Conservation (phyloP, 53 echinoderm and acorn worm species). For the Hippasteria phrygiana region DNA sequence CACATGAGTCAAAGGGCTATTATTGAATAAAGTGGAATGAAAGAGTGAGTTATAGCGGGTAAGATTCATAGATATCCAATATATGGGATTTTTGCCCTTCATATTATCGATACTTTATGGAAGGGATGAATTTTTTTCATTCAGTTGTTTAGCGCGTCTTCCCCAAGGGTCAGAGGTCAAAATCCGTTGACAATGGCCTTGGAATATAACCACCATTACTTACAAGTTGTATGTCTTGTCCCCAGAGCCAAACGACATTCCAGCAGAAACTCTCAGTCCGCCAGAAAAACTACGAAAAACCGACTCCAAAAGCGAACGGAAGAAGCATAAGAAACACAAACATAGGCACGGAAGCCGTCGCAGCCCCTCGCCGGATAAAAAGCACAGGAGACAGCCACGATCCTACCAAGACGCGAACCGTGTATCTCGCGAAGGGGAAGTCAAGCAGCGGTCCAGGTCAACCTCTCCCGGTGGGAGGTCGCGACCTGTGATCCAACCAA, state of each 20-base stretch:
- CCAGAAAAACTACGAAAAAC: constrained; percentile 31
- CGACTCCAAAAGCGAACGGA: constrained; percentile 10
- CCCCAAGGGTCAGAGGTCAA: too few relatives aligned
- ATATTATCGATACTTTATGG: too few relatives aligned
- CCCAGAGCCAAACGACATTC: constrained; percentile 52
- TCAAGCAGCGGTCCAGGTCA: constrained; percentile 43
- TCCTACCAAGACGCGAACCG: constrained; percentile 54
- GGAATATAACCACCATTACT: too few relatives aligned
- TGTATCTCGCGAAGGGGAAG: background rate
- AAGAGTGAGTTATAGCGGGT: too few relatives aligned
- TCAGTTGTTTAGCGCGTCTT: too few relatives aligned
- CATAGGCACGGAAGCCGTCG: constrained; percentile 49
- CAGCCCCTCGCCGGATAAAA: constrained; percentile 24
- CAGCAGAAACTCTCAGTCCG: constrained; percentile 41
- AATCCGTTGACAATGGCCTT: too few relatives aligned
- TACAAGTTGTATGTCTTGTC: background rate
- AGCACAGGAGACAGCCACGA: constrained; percentile 41
- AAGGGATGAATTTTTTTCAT: too few relatives aligned
- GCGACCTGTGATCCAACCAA: constrained; percentile 67
- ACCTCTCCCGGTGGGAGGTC: constrained; percentile 54
- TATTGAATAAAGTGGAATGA: too few relatives aligned
- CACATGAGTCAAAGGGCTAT: too few relatives aligned
- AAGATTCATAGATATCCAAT: too few relatives aligned
- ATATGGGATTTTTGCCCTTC: too few relatives aligned
- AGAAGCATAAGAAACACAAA: constrained; percentile 44